These are phyloP conservation scores for Hafferia zeledoni DNA, from an alignment of 2,797 vertebrate genomes.

Conservation along the genomic window DNA sequence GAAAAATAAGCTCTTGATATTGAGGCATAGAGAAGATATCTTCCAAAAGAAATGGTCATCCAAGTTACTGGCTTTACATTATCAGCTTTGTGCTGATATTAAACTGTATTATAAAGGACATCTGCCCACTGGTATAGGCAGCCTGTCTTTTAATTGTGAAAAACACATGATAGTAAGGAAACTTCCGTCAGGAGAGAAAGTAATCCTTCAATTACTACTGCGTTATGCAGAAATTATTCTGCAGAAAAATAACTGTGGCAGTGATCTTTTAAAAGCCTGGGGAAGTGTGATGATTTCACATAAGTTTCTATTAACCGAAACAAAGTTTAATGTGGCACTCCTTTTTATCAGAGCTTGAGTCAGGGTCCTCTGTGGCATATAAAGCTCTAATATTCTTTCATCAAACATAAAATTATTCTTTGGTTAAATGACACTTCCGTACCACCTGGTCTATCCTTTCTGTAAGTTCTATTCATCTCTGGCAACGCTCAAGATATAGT, in stretches of 20 bases:
- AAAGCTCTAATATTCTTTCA: conserved; percentile 8
- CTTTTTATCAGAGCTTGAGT: conserved; percentile 5
- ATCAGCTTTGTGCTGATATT: not conserved
- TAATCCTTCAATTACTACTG: not conserved
- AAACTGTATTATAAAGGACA: not conserved
- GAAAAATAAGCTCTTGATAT: not conserved
- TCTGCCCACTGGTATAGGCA: not conserved
- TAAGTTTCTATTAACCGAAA: not conserved
- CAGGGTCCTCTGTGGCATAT: not conserved
- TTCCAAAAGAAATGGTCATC: not conserved
- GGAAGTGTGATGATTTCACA: fast-evolving
- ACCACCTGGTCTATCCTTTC: not conserved
- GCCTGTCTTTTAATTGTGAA: not conserved
- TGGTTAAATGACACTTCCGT: not conserved
- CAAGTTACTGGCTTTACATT: not conserved
- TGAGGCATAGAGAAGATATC: not conserved
- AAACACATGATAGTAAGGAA: not conserved
- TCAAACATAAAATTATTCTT: conserved; percentile 30
- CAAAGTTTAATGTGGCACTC: not conserved
- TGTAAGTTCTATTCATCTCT: not conserved
- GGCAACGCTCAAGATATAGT: not conserved
- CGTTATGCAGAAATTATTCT: not conserved
- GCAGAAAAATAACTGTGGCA: not conserved
- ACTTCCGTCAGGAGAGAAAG: not conserved
- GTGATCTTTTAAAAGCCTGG: not conserved